Evolutionary conservation across 1,140 invertebrate species (phyloP).

Genomic region (Cepaea nemoralis): DNA sequence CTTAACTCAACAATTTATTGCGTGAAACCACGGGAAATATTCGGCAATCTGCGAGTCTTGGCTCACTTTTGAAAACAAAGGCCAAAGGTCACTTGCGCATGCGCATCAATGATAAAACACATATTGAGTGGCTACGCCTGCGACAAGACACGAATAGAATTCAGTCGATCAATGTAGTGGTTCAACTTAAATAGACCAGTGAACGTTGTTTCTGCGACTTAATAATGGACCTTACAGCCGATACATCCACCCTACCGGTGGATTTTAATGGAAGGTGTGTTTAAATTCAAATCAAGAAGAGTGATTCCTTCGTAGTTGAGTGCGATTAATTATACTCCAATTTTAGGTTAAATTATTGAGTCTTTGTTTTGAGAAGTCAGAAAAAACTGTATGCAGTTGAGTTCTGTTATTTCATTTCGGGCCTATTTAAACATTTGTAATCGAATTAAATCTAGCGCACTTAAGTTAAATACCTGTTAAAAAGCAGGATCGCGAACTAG

Average conservation of each 20-base stretch:
- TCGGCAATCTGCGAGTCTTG: not conserved
- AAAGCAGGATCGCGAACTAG: not conserved
- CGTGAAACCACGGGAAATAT: too few species aligned
- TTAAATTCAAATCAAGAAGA: too few species aligned
- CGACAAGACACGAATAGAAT: not conserved
- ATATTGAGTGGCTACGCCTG: not conserved
- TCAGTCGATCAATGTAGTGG: conserved; percentile 19
- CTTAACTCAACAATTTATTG: too few species aligned
- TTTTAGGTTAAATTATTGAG: too few species aligned
- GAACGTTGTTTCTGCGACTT: too few species aligned
- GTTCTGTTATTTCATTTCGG: too few species aligned
- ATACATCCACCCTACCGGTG: conserved; percentile 7
- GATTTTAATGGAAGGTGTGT: conserved; percentile 30
- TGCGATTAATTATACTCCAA: not conserved
- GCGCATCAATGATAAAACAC: conserved; percentile 7
- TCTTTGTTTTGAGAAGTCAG: too few species aligned
- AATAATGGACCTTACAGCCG: conserved; percentile 9
- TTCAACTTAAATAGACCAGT: not conserved
- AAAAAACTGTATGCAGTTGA: too few species aligned
- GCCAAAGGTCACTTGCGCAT: not conserved
- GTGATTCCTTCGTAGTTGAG: too few species aligned
- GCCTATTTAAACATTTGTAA: not conserved
- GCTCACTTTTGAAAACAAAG: not conserved
- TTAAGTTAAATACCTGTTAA: not conserved
- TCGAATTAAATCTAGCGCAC: not conserved